A percentile compares a stretch with the other conserved stretches of the same genome.
Conservation (phyloP, 37 sponge, comb jelly and placozoan species). For the Geodia barretti region DNA sequence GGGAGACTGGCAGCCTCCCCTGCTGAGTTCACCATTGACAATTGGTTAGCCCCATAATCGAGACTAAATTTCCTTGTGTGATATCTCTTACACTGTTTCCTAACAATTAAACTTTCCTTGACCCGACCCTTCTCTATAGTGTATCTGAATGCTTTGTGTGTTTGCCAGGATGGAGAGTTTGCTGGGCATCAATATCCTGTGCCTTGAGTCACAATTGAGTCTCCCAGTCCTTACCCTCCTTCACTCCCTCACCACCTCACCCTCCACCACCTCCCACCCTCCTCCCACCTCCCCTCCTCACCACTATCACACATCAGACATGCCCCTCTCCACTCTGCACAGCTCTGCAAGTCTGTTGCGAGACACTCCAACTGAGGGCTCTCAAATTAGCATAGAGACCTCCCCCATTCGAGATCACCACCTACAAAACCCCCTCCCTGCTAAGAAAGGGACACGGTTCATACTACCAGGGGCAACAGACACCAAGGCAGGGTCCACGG, state of each 20-base stretch:
- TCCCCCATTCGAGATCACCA: background rate
- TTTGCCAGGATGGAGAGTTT: conserved; percentile 71
- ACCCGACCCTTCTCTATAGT: background rate
- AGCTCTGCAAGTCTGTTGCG: background rate
- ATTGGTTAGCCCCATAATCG: conserved; percentile 42
- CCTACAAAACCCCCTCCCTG: background rate
- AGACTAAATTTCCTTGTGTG: no score
- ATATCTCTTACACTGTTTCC: background rate
- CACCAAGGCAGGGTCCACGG: background rate
- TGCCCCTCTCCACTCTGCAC: background rate
- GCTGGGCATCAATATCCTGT: conserved; percentile 66
- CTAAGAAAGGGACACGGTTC: conserved; percentile 20
- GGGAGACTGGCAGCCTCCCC: conserved; percentile 38
- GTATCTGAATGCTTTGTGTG: background rate
- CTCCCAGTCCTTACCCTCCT: conserved; percentile 51
- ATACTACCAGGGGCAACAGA: background rate
- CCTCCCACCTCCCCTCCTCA: background rate
- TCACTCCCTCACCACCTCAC: conserved; percentile 53
- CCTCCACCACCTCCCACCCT: background rate
- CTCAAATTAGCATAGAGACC: background rate
- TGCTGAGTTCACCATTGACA: conserved; percentile 36
- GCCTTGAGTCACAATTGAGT: conserved; percentile 41
- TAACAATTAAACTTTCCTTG: background rate
- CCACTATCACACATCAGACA: background rate
- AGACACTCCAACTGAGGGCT: background rate